phyloP scores from a whole-genome alignment of 2,113 vertebrate species.

The Echinops telfairi region DNA sequence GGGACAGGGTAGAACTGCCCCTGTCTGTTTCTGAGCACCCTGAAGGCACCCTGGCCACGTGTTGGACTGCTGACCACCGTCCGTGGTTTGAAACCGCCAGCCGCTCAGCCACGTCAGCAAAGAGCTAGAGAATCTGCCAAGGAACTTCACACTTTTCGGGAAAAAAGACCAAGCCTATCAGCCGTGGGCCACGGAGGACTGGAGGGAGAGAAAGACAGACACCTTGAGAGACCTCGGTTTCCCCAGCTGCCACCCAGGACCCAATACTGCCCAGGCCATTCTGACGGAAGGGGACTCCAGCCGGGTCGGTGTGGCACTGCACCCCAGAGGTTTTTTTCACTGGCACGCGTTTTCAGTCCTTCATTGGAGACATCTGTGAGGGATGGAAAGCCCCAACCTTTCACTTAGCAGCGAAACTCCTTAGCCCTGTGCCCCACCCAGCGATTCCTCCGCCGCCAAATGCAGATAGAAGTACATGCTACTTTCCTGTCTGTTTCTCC shows the following conservation, averaged over 20 bases:
- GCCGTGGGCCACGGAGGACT: not conserved
- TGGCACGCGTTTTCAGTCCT: not conserved
- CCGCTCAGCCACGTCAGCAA: no score
- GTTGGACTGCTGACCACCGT: no score
- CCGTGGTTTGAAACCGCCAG: no score
- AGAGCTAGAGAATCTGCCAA: not conserved
- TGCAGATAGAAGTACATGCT: fast-evolving
- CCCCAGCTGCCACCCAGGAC: not conserved
- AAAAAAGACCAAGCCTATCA: not conserved
- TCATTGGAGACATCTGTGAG: not conserved
- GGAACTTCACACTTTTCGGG: not conserved
- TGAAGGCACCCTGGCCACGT: no score
- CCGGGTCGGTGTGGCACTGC: not conserved
- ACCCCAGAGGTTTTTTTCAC: not conserved
- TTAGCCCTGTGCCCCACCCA: not conserved
- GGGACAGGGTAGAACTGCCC: no score
- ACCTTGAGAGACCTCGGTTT: fast-evolving
- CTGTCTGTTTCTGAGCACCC: no score
- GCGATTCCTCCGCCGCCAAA: not conserved
- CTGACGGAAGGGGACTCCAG: not conserved
- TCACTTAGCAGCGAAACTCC: not conserved
- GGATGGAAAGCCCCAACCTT: not conserved
- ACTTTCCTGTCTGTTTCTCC: not conserved
- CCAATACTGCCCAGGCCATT: not conserved
- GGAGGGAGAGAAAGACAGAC: not conserved